phyloP scores from a whole-genome alignment of 2,113 vertebrate species.

The Acrocephalus arundinaceus region DNA sequence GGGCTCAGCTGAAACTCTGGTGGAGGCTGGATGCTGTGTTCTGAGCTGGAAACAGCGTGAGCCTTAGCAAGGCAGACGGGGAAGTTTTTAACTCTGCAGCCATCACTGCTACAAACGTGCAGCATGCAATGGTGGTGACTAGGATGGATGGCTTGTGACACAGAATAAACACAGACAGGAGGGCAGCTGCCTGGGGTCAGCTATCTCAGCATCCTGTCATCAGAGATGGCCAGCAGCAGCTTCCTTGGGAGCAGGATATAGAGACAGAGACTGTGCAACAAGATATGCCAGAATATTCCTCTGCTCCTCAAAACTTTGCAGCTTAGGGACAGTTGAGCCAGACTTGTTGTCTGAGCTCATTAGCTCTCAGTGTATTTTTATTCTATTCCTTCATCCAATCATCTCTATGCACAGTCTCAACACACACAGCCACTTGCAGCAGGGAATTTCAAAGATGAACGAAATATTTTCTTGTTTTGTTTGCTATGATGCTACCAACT shows the following conservation, averaged over 20 bases:
- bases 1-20: background rate
- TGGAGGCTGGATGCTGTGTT: background rate
- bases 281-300: rapidly evolving
- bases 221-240: background rate
- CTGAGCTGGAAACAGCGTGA: background rate
- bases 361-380: background rate
- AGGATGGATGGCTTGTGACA: background rate
- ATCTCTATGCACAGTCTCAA: background rate
- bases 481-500: background rate
- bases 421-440: background rate
- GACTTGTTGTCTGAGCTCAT: rapidly evolving
- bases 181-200: background rate
- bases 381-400: background rate
- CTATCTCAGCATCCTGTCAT: background rate
- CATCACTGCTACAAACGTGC: rapidly evolving
- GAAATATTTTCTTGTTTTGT: background rate
- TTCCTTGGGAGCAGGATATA: background rate
- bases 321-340: background rate
- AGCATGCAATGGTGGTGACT: background rate
- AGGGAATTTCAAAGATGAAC: background rate
- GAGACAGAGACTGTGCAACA: background rate
- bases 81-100: background rate
- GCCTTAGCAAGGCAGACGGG: background rate
- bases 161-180: background rate
- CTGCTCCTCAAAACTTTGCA: background rate